Base-by-base conservation (phyloP, 2,888 invertebrate species). In the Lacanobia wlatinum region DNA sequence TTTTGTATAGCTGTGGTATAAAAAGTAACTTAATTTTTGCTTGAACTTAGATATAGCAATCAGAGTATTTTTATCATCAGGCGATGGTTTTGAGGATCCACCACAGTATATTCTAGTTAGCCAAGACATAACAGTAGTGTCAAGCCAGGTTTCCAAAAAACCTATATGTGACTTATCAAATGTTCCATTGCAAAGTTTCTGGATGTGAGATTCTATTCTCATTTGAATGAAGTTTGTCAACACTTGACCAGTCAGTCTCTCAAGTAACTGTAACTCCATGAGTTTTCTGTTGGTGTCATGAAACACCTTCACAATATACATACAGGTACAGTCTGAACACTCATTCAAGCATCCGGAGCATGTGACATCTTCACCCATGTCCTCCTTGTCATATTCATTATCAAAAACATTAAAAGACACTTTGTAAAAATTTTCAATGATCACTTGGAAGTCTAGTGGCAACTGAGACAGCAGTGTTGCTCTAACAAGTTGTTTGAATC, bases 1-100 rank as follows among this genome's bases (percentile, higher is more conserved):
- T 91, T 97, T 97, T 10, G 99, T 99, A 88, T 99, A 99, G 46
- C 98, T 98, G 91, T 99, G 98, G 90, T 98, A 98, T 79, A 99
- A 95, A 91, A 97, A 98, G 90, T 98, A 98, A 40, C 97, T 97
- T 23, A 99, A 94, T 90, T 98, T 98, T 71, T 97, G 97, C 88
- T 98, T 97, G 87, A 98, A 98, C 83, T 97, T 97, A 59, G 97
- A 94, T 71, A 98, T 97, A 9, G 97, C 96, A 87, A 95, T 95
- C 62, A 95, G 94, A 73, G 96, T 96, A 84, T 96, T 93, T 70
- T 96, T 95, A 76, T 97, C 96, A 85, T 97, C 94, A 60, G 96
- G 92, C n/a, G 96, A 94, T 62, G 96, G 96, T 86, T 97, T 96
- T 5, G 97, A 96, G 21, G 97, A 97, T 23, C 97, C 97, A 52